phyloP scores from a whole-genome alignment of 2,113 vertebrate species.

The Harpagus bidentatus region DNA sequence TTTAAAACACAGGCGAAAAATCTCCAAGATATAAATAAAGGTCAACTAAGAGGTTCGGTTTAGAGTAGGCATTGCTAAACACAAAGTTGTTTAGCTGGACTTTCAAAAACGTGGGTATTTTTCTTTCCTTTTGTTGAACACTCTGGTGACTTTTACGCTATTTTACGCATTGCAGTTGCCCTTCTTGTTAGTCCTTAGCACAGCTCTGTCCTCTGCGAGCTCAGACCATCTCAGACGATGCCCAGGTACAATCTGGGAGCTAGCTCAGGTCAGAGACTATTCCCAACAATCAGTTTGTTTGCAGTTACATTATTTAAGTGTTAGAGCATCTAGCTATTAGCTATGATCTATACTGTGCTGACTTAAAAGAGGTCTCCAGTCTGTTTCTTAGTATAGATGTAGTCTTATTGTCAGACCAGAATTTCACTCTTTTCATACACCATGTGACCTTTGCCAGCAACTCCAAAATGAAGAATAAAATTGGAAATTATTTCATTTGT shows the following conservation, averaged over 20 bases:
- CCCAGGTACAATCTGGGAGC: neutral
- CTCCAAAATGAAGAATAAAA: neutral
- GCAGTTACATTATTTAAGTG: neutral
- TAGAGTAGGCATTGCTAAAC: neutral
- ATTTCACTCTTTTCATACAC: neutral
- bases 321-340: neutral
- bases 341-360: neutral
- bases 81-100: neutral
- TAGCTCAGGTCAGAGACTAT: neutral
- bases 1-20: constrained; percentile 10
- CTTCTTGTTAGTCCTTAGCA: neutral
- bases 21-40: constrained; percentile 40
- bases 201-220: neutral
- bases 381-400: neutral
- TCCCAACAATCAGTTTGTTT: neutral
- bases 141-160: neutral
- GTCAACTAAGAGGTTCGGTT: neutral
- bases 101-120: neutral
- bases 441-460: neutral
- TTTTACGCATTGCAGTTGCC: neutral
- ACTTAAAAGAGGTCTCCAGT: neutral
- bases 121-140: neutral
- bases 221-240: neutral
- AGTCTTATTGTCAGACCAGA: neutral
- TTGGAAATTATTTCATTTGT: neutral